Evolutionary conservation across 2,888 invertebrate genomes (phyloP).

Genomic region (Conistra vaccinii): DNA sequence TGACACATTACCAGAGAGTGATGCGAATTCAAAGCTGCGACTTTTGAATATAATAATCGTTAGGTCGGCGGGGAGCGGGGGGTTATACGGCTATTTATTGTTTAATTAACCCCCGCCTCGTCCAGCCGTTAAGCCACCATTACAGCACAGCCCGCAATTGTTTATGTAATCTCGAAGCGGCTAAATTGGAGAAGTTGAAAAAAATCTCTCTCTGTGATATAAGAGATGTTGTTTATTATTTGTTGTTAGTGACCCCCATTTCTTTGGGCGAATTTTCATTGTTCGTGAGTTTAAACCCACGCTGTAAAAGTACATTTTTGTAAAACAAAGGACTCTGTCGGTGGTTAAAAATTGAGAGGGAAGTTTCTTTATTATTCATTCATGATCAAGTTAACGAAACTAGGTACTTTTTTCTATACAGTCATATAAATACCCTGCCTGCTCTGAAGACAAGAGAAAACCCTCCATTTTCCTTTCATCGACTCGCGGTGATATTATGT

Average conservation of each 20-base stretch:
- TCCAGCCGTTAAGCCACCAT: slow-evolving; percentile 78
- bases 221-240: slow-evolving; percentile 66
- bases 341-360: neutral
- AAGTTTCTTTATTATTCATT: neutral
- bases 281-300: slow-evolving; percentile 38
- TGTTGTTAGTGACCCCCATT: slow-evolving; percentile 53
- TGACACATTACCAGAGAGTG: slow-evolving; percentile 89
- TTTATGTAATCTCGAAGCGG: slow-evolving; percentile 82
- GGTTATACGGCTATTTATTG: slow-evolving; percentile 84
- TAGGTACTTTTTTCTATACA: neutral
- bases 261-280: slow-evolving; percentile 50
- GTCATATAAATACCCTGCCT: neutral
- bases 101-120: slow-evolving; percentile 87
- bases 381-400: neutral
- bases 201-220: slow-evolving; percentile 69
- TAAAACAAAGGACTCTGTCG: slow-evolving; percentile 16
- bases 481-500: neutral
- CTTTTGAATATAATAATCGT: slow-evolving; percentile 89
- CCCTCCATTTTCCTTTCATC: neutral
- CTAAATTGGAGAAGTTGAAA: slow-evolving; percentile 82
- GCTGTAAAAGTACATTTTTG: slow-evolving; percentile 14
- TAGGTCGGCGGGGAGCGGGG: slow-evolving; percentile 69
- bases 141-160: slow-evolving; percentile 78
- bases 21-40: slow-evolving; percentile 89
- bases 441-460: neutral